Evolutionary conservation across 2,113 vertebrate species (phyloP), one percentile per base, ranked within the genome.

Genomic region (Neopipo cinnamomea): DNA sequence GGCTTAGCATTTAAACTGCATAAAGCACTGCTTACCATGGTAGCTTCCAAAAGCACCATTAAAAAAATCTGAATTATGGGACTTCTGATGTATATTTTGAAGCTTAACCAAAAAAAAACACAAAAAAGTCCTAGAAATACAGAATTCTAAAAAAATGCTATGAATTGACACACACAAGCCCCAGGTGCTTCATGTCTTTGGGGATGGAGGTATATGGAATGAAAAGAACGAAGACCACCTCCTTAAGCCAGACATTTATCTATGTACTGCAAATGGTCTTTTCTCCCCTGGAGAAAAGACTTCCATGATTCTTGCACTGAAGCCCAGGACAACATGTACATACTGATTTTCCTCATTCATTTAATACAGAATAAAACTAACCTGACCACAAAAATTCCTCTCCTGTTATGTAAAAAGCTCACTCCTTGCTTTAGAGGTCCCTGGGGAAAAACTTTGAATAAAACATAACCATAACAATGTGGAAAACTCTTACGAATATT

Each of bases 61-160:
- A 21, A 63, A 73, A 75, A 75, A 47, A 19, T 16, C 7, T 42
- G 9, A 76, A 67, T 33, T 44, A 23, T 1, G 2, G 41, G 10
- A 53, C 5, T 59, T 78, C 12, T 67, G 18, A 11, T 2, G 2
- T 52, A 56, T 6, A 10, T 4, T 9, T 2, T 9, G 25, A 76
- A 79, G 5, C 14, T 44, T 16, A 62, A 47, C 30, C 25, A 61
- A 79, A 33, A 31, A 8, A 1, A 8, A 1, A 0, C 1, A 18
- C 11, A 7, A 39, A 25, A 28, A 37, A 44, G 14, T 25, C 44
- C 17, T n/a, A 53, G 42, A 52, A 47, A 78, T 16, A 4, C 8
- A 53, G 35, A 85, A 74, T 35, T 4, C 22, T 65, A 22, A 77
- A 65, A 82, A 62, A 30, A 12, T 27, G 14, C 9, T 3, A 20